Evolutionary conservation across 2,113 vertebrate species (phyloP).

Genomic region (human): DNA sequence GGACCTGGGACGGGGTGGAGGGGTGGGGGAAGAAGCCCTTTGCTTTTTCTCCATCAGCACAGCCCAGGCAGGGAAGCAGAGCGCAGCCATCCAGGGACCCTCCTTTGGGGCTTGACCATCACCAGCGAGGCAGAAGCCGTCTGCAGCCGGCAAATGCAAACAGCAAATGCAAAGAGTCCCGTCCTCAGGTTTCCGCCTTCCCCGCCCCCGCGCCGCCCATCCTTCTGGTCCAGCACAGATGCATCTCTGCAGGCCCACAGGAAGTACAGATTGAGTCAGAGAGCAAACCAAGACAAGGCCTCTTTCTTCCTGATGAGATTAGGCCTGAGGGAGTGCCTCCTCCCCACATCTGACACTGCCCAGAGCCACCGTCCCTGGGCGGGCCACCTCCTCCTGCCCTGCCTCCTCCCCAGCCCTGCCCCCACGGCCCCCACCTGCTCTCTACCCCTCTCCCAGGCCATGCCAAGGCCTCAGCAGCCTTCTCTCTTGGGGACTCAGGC

Average conservation of each 20-base stretch:
- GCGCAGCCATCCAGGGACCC: not conserved
- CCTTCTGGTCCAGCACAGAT: constrained; percentile 21
- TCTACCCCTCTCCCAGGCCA: not conserved
- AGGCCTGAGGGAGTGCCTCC: not conserved
- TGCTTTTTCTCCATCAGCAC: not conserved
- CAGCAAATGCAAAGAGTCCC: not conserved
- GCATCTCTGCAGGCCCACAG: constrained; percentile 34
- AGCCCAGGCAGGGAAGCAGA: not conserved
- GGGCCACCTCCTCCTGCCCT: not conserved
- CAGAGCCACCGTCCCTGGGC: not conserved
- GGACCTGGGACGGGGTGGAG: accelerated
- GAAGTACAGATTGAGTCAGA: constrained; percentile 49
- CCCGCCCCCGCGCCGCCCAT: not conserved
- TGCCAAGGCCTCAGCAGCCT: not conserved
- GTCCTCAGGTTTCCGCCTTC: not conserved
- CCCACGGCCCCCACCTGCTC: not conserved
- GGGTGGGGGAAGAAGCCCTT: not conserved
- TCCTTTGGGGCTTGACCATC: not conserved
- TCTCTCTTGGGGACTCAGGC: not conserved
- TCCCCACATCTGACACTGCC: not conserved
- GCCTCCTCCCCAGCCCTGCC: not conserved
- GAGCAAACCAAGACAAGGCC: constrained; percentile 22
- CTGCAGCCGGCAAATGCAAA: not conserved
- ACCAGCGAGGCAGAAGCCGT: not conserved
- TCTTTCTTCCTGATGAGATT: constrained; percentile 65